These are phyloP conservation scores for Pyralis farinalis DNA, from an alignment of 2,888 invertebrate genomes.

Conservation along the genomic window DNA sequence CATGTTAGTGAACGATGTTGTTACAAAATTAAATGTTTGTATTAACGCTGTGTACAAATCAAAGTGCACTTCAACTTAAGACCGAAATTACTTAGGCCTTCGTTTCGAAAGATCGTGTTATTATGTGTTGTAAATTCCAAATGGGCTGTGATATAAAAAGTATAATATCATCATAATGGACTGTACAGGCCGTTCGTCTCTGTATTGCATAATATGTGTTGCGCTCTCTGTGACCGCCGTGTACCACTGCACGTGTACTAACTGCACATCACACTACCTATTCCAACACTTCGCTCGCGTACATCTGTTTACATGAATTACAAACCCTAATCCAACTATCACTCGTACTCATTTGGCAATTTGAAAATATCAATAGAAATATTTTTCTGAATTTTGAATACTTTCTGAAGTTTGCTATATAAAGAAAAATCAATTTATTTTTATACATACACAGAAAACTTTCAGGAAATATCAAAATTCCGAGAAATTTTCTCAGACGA, in stretches of 20 bases:
- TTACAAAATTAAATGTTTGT: conserved; percentile 69
- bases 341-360: too few species aligned
- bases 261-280: too few species aligned
- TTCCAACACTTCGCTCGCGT: too few species aligned
- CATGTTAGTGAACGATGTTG: conserved; percentile 64
- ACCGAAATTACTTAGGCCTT: conserved; percentile 65
- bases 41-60: conserved; percentile 79
- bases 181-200: conserved; percentile 86
- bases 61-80: conserved; percentile 76
- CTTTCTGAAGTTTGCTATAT: conserved; percentile 34
- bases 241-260: conserved; percentile 3
- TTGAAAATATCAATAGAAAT: conserved; percentile 7
- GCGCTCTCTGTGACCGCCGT: conserved; percentile 36
- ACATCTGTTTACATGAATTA: too few species aligned
- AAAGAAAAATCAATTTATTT: conserved; percentile 47
- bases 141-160: conserved; percentile 88
- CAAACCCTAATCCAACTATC: too few species aligned
- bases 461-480: conserved; percentile 33
- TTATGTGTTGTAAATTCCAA: conserved; percentile 86
- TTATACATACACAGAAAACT: conserved; percentile 41
- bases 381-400: conserved; percentile 23
- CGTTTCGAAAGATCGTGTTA: conserved; percentile 71
- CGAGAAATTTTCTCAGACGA: background rate
- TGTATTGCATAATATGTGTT: conserved; percentile 63
- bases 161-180: conserved; percentile 83